Evolutionary conservation across 2,888 invertebrate genomes (phyloP), one percentile per base, ranked within the genome.

Genomic region (Machimus atricapillus): DNA sequence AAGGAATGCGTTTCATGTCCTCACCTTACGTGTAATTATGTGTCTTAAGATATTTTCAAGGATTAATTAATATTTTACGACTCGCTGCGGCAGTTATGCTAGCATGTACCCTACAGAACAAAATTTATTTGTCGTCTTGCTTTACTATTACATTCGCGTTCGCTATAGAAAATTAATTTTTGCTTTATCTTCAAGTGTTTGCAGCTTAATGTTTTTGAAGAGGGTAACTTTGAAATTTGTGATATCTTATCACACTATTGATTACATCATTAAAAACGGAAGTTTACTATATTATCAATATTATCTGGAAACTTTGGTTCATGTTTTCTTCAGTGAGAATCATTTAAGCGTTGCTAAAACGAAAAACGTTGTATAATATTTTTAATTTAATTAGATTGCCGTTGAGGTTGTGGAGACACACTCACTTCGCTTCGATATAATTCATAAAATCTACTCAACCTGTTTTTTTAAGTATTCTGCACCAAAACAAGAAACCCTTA

Each of bases 11-110:
- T 87, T 52, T 79, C 37, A 58, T 79, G 46, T 43, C 56, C 31
- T 46, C 66, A 58, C 34, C 74, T 52, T 74, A 86, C 81, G 76
- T 86, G 86, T 87, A 86, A 87, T 87, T 86, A 86, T 82, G 81
- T 87, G 46, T 56, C 40, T 87, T 81, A 81, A 77, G 82, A 82
- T 58, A 82, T 58, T 82, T 82, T 82, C 82, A 16, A 37, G 82
- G 82, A 82, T 82, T 82, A 82, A 82, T 82, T 82, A 82, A 82
- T 82, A 82, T 82, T 82, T 82, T 82, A 82, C 58, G 82, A 58
- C 82, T 66, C 66, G 4, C 23, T 9, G 66, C 66, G 27, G 27
- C 66, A 66, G 66, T 66, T 66, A 66, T 12, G 66, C 66, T 66
- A 19, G 27, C 66, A 27, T 66, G 66, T 66, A 58, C 23, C 31